These are phyloP conservation scores for Peromyscus attwateri DNA, from an alignment of 2,797 vertebrate genomes.

Conservation along the genomic window DNA sequence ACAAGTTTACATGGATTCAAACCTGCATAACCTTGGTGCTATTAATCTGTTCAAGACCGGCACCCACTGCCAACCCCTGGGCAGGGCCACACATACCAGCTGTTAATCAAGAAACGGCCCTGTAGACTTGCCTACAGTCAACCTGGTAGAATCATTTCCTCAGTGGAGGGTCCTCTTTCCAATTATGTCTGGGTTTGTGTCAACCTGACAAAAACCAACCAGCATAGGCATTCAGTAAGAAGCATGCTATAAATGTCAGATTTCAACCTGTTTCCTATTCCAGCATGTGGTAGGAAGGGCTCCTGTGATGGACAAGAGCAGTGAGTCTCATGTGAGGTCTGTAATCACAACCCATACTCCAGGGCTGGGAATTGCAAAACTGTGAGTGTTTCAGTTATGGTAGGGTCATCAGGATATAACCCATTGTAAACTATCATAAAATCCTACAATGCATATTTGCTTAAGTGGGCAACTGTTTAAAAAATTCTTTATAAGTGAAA, in stretches of 20 bases:
- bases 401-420: not conserved
- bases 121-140: not conserved
- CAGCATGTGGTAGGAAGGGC: no score
- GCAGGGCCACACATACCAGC: not conserved
- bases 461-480: not conserved
- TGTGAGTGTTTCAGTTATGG: not conserved
- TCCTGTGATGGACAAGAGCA: not conserved
- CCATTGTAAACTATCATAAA: not conserved
- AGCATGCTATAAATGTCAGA: not conserved
- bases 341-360: not conserved
- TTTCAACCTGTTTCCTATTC: not conserved
- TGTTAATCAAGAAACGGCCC: not conserved
- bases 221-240: not conserved
- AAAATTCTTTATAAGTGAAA: not conserved
- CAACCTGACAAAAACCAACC: not conserved
- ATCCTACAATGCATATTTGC: not conserved
- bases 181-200: not conserved
- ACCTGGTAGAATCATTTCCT: not conserved
- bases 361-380: not conserved
- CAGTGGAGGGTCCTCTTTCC: not conserved
- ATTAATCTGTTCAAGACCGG: not conserved
- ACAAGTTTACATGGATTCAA: slow-evolving; percentile 63
- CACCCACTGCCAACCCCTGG: not conserved
- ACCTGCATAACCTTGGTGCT: slow-evolving; percentile 71
- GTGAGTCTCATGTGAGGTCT: not conserved